These are phyloP conservation scores for Sylvietta virens DNA, from an alignment of 2,113 vertebrate genomes.

Conservation along the genomic window DNA sequence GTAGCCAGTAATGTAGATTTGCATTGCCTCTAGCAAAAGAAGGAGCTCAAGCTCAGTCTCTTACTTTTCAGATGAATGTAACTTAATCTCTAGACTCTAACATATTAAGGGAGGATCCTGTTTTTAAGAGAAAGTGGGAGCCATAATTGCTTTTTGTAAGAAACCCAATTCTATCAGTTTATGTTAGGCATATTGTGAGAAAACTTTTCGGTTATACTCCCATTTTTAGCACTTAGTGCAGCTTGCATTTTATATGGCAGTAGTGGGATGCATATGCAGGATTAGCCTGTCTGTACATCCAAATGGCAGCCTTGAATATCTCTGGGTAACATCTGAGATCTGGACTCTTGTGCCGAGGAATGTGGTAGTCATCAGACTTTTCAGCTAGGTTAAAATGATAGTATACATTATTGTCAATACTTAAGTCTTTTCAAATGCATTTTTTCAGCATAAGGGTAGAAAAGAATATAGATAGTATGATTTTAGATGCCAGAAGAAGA, in stretches of 20 bases:
- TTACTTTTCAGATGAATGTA: neutral
- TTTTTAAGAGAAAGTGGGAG: neutral
- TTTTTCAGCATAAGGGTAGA: neutral
- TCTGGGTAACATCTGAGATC: neutral
- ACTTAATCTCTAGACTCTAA: neutral
- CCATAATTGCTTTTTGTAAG: neutral
- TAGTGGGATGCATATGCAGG: neutral
- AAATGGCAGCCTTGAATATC: neutral
- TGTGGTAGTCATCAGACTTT: neutral
- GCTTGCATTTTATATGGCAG: neutral
- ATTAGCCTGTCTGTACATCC: neutral
- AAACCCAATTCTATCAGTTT: conserved; percentile 1
- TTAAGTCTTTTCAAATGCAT: neutral
- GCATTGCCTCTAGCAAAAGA: conserved; percentile 37
- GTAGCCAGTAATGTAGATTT: conserved; percentile 3
- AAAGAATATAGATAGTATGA: neutral
- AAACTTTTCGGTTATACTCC: neutral
- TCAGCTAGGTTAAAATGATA: neutral
- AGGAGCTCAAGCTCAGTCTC: neutral
- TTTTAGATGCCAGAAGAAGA: neutral
- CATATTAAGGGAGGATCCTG: neutral
- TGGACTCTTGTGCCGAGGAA: neutral
- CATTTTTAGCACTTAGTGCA: neutral
- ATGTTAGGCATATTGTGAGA: neutral
- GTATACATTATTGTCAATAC: neutral